Base-by-base conservation (phyloP, 2,797 vertebrate genomes). In the Eulemur coronatus region DNA sequence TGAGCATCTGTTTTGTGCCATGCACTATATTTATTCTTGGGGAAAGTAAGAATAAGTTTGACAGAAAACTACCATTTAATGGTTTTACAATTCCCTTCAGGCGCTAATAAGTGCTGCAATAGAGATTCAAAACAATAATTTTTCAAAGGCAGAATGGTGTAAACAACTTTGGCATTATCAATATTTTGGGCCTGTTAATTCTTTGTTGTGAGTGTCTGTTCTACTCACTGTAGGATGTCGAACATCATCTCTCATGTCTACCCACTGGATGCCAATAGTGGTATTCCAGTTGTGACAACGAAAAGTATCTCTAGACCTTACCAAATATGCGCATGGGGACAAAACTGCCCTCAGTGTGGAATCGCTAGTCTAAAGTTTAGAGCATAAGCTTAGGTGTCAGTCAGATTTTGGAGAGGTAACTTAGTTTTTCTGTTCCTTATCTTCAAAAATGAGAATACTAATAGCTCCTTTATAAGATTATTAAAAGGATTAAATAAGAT, bases 71-170 rank as follows among this genome's bases (percentile, higher is more conserved):
- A 48, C 20, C 13, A 48, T 46, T 73, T 76, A 50, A 11, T 57
- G 57, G 6, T 67, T 84, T 84, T 15, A 87, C 4, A 41, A 5
- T 95, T 95, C 24, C 63, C 46, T 7, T 22, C 4, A 52, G 30
- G 30, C 13, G 57, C 17, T 73, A 46, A 7, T 55, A 72, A 67
- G 14, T 78, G 7, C 11, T 85, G 92, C 35, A 75, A 3, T 30
- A 72, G n/a, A 73, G 38, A 82, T 73, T 2, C 1, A 48, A 67
- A 75, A 22, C 9, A 12, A 1, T 35, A 43, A 33, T 35, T 87
- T 78, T 92, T 79, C 24, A 48, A 87, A 94, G 14, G 43, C 63
- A 78, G 30, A 43, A 35, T 88, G 14, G 41, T 33, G 24, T 69
- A 52, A 46, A 69, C 7, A 82, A 35, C 20, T 46, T 78, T 18